phyloP scores from a whole-genome alignment of 2,113 vertebrate genomes.

The Electrona antarctica region DNA sequence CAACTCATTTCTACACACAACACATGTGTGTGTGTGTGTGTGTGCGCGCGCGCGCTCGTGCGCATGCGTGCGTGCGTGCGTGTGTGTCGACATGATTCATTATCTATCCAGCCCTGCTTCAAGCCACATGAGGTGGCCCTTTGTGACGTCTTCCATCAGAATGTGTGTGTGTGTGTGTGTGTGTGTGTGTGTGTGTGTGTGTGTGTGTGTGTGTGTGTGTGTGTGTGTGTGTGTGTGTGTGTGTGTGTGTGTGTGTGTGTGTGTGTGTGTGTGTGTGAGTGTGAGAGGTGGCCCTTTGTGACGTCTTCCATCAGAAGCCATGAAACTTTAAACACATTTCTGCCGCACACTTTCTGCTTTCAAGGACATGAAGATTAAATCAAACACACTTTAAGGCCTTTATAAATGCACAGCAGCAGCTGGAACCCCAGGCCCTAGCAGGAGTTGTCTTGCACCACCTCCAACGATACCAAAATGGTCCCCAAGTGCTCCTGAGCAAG shows the following conservation, averaged over 20 bases:
- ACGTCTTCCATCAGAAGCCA: conserved; percentile 34
- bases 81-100: not conserved
- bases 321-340: conserved; percentile 21
- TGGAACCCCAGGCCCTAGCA: not conserved
- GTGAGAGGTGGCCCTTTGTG: conserved; percentile 24
- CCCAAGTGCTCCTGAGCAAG: not conserved
- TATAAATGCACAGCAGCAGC: not conserved
- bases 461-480: not conserved
- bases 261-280: not conserved
- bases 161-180: not conserved
- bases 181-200: no score
- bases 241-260: not conserved
- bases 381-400: not conserved
- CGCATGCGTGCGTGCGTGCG: not conserved
- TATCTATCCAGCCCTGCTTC: not conserved
- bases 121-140: not conserved
- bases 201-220: no score
- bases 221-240: not conserved
- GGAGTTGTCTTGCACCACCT: not conserved
- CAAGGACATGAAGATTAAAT: conserved; percentile 21
- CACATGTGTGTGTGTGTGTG: not conserved
- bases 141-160: conserved; percentile 37
- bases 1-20: not conserved
- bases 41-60: not conserved
- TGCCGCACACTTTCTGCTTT: not conserved